A percentile compares a stretch with the other conserved stretches of the same genome.
These are phyloP conservation scores for Hemicordylus capensis DNA, from an alignment of 2,113 vertebrate genomes.

Conservation along the genomic window DNA sequence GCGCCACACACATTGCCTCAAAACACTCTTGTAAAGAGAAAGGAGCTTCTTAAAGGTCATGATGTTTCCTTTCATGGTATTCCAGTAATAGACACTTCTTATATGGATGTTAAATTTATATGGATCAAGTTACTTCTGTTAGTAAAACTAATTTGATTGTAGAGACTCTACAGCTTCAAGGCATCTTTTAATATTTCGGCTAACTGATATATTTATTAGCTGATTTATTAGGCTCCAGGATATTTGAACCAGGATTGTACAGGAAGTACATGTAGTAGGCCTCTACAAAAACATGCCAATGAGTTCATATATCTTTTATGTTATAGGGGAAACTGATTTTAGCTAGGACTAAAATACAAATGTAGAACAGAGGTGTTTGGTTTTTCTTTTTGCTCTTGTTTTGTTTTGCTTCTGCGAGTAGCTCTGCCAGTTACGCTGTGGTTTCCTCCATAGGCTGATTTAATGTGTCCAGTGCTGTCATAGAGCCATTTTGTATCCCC, in stretches of 20 bases:
- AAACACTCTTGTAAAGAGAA: constrained; percentile 44
- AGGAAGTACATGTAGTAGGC: constrained; percentile 60
- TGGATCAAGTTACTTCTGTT: constrained; percentile 63
- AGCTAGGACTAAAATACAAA: constrained; percentile 54
- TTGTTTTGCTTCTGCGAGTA: background rate
- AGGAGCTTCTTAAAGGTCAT: constrained; percentile 28
- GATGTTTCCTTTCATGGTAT: constrained; percentile 38
- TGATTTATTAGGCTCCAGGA: constrained; percentile 64
- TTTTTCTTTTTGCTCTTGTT: constrained; percentile 28
- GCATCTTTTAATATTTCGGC: constrained; percentile 71
- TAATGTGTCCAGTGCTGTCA: constrained; percentile 38
- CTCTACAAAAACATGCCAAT: constrained; percentile 55
- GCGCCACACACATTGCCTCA: constrained; percentile 59
- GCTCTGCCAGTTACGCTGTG: constrained; percentile 31
- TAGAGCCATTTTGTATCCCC: constrained; percentile 30
- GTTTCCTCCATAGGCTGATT: constrained; percentile 42
- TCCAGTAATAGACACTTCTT: constrained; percentile 49
- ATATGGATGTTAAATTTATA: too few relatives aligned
- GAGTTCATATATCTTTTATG: constrained; percentile 55
- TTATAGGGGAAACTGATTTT: constrained; percentile 62
- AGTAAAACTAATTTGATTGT: constrained; percentile 54
- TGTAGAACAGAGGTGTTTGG: constrained; percentile 18
- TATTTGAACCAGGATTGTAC: constrained; percentile 64
- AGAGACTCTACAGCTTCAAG: constrained; percentile 65
- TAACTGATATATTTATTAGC: constrained; percentile 63